Evolutionary conservation across 1,140 invertebrate genomes (phyloP), one percentile per base, ranked within the genome.

Genomic region (Dreissena polymorpha): DNA sequence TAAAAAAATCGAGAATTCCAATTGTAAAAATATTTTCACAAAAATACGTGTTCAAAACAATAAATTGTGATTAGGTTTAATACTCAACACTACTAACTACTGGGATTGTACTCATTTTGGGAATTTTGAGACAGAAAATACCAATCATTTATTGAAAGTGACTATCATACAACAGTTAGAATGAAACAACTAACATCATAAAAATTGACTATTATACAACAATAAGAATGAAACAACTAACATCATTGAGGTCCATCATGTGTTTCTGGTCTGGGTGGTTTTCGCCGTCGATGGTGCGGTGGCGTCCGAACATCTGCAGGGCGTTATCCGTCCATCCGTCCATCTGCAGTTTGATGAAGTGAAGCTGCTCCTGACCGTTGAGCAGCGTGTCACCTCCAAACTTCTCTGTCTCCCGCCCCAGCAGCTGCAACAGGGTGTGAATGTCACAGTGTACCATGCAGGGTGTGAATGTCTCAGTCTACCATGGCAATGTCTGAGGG

Each of bases 261-360:
- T 68, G 86, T 0, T 82, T 82, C 60, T 92, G 88, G 57, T 91
- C 90, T 39, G 86, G 88, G 79, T 92, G 90, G 16, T 84, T 85
- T 21, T 84, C 87, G 21, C 85, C 85, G 23, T 85, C 89, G 25
- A 85, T 81, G 21, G 85, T 86, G 49, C 89, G 81, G 69, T 93
- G 92, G 25, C 92, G 85, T 60, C 86, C 85, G 73, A 92, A 92
- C 16, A 92, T 86, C 81, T 90, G 87, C 18, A 92, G 77, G 6
- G 91, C 90, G 79, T 87, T 87, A 79, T 93, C 92, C 23, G 91
- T 92, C 91, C 91, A 93, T 8, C 88, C 89, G 13, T 91, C 89
- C 87, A 92, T 89, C 83, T 92, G 87, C 68, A 83, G 65, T n/a
- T 88, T 86, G 18, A 93, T 89, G 7, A 88, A 23, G 10, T 83